Conservation (phyloP, 2,888 invertebrate species). For the Cephus pulcher region DNA sequence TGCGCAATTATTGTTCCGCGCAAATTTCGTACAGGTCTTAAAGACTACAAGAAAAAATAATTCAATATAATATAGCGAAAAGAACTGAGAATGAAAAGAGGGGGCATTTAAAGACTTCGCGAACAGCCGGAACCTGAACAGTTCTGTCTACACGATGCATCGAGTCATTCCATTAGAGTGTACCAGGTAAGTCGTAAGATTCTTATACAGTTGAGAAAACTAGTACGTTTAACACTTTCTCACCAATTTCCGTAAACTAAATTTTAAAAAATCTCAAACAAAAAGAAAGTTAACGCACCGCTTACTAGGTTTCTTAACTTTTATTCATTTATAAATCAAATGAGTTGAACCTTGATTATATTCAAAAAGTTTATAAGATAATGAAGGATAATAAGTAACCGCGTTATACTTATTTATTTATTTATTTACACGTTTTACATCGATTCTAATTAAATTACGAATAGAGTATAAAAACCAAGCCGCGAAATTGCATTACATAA, state of each 20-base stretch:
- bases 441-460: background rate
- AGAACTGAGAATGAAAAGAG: background rate
- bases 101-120: slow-evolving; percentile 45
- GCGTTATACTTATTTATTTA: background rate
- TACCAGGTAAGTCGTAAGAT: background rate
- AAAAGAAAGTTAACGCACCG: background rate
- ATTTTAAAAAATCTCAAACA: background rate
- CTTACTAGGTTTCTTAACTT: background rate
- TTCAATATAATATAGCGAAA: background rate
- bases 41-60: background rate
- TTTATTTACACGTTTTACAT: background rate
- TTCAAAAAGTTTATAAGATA: background rate
- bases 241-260: background rate
- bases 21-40: background rate
- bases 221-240: background rate
- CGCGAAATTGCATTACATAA: slow-evolving; percentile 37
- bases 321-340: background rate
- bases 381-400: background rate
- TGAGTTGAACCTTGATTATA: background rate
- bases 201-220: background rate
- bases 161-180: slow-evolving; percentile 33
- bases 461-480: background rate
- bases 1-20: background rate
- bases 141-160: slow-evolving; percentile 40
- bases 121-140: slow-evolving; percentile 29